phyloP scores from a whole-genome alignment of 1,140 invertebrate species.

The Tetragonula clypearis region DNA sequence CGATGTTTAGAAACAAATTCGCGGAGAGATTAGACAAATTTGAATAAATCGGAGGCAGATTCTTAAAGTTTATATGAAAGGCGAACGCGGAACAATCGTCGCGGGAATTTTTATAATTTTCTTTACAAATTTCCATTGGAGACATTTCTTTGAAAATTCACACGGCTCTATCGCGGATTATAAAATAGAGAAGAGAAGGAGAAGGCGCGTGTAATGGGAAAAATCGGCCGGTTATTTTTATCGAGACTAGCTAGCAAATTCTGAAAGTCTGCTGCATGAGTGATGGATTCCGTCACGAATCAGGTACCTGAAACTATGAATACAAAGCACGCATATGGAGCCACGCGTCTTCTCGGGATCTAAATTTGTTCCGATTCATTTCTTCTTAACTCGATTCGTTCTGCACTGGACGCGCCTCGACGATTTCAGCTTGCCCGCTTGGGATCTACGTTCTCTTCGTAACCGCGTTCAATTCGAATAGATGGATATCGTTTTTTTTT shows the following conservation, averaged over 20 bases:
- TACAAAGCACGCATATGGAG: background rate
- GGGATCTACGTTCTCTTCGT: background rate
- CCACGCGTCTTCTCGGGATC: background rate
- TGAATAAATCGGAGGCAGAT: background rate
- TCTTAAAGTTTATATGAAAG: too few relatives aligned
- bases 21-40: background rate
- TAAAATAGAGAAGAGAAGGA: background rate
- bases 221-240: conserved; percentile 7
- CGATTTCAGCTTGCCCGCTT: background rate
- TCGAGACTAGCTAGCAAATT: background rate
- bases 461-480: background rate
- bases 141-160: background rate
- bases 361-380: conserved; percentile 30
- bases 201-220: background rate
- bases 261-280: background rate
- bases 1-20: background rate
- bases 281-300: conserved; percentile 12
- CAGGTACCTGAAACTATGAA: conserved; percentile 14
- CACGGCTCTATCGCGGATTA: background rate
- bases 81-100: too few relatives aligned
- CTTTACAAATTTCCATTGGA: too few relatives aligned
- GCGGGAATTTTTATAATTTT: too few relatives aligned
- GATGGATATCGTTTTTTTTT: too few relatives aligned
- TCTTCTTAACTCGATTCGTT: conserved; percentile 26
- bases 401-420: background rate